phyloP scores from a whole-genome alignment of 35 echinoderm and acorn worm genomes.

The Amphiura filiformis region DNA sequence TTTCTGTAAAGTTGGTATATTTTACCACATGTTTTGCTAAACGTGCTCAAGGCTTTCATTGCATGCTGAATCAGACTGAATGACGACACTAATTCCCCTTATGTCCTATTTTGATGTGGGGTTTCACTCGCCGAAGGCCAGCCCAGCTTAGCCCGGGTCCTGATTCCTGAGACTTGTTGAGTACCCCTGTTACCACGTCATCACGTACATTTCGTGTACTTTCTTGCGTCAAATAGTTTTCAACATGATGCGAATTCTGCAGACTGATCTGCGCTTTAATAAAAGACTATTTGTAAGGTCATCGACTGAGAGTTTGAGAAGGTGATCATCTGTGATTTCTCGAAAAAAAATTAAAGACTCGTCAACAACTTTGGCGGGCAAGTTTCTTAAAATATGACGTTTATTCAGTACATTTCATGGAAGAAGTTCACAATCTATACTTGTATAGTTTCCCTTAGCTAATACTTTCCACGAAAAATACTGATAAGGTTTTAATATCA shows the following conservation, averaged over 20 bases:
- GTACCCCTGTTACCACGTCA: background rate
- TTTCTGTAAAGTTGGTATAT: no score
- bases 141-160: background rate
- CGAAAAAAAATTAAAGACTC: no score
- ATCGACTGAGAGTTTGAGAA: no score
- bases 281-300: background rate
- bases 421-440: no score
- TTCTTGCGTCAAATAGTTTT: background rate
- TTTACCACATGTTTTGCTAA: background rate
- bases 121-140: constrained; percentile 5
- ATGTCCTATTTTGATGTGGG: constrained; percentile 4
- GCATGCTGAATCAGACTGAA: background rate
- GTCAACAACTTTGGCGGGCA: no score
- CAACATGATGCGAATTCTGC: background rate
- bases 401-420: no score
- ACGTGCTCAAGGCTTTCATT: background rate
- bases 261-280: background rate
- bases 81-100: background rate
- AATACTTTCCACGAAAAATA: no score
- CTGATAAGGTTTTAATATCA: no score
- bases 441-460: no score
- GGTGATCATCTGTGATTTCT: no score
- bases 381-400: no score
- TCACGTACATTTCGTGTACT: background rate
- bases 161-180: background rate